These are phyloP conservation scores for Drosophila kokeensis DNA, from an alignment of 2,888 invertebrate genomes.

Conservation along the genomic window DNA sequence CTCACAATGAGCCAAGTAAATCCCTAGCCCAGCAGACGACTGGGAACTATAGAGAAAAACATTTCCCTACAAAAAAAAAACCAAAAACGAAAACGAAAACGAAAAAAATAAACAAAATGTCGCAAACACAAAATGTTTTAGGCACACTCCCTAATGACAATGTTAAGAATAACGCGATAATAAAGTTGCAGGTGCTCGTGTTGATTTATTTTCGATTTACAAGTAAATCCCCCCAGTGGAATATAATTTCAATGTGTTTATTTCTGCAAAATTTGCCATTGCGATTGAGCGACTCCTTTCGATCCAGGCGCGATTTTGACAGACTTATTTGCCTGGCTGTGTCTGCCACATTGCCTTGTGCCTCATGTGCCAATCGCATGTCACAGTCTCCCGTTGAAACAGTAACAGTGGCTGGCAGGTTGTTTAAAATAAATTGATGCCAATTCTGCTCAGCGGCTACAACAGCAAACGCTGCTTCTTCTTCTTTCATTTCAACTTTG, in stretches of 20 bases:
- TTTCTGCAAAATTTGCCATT: constrained; percentile 63
- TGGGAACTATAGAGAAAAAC: background rate
- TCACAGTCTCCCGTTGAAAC: constrained; percentile 37
- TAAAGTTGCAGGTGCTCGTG: constrained; percentile 56
- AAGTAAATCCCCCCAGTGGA: constrained; percentile 69
- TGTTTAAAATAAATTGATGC: constrained; percentile 39
- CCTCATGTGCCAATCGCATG: constrained; percentile 30
- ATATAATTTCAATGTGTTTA: constrained; percentile 77
- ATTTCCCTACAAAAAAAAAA: background rate
- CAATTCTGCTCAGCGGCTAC: constrained; percentile 9
- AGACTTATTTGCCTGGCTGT: constrained; percentile 43
- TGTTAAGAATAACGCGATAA: constrained; percentile 39
- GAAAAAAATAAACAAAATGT: background rate
- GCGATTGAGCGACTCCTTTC: constrained; percentile 53
- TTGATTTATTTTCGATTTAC: constrained; percentile 78
- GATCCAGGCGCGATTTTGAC: constrained; percentile 40
- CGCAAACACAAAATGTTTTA: constrained; percentile 3
- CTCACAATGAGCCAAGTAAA: constrained; percentile 40
- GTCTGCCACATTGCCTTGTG: background rate
- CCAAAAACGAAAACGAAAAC: background rate
- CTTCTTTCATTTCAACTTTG: background rate
- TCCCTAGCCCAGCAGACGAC: constrained; percentile 4
- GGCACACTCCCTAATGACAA: constrained; percentile 33
- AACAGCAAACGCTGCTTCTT: background rate
- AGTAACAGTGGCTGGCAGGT: constrained; percentile 27